Evolutionary conservation across 37 sponge, comb jelly and placozoan genomes (phyloP).

Genomic region (Petrosia ficiformis): DNA sequence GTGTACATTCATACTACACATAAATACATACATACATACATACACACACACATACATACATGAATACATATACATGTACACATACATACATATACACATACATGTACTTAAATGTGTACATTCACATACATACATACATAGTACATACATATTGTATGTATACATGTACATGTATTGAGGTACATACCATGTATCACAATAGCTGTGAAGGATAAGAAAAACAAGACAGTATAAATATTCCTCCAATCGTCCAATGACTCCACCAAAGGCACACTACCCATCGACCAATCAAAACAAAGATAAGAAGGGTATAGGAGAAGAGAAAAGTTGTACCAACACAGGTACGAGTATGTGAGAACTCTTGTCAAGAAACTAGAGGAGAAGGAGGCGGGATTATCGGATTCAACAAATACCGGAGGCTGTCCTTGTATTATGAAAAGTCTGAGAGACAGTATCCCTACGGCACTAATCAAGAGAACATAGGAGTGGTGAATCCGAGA

Average conservation of each 20-base stretch:
- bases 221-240: constrained; percentile 33
- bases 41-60: too few species aligned
- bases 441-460: constrained; percentile 35
- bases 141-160: too few species aligned
- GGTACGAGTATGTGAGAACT: constrained; percentile 71
- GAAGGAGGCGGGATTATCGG: constrained; percentile 90
- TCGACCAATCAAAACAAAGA: constrained; percentile 94
- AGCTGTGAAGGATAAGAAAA: constrained; percentile 1
- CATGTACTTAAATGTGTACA: too few species aligned
- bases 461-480: constrained; percentile 10
- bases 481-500: too few species aligned
- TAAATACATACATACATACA: too few species aligned
- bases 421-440: constrained; percentile 43
- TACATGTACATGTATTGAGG: too few species aligned
- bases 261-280: constrained; percentile 79
- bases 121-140: too few species aligned
- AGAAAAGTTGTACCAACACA: constrained; percentile 67
- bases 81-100: too few species aligned
- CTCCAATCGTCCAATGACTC: constrained; percentile 42
- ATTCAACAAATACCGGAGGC: constrained; percentile 59
- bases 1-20: too few species aligned
- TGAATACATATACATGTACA: too few species aligned
- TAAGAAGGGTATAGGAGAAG: constrained; percentile 71
- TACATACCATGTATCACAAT: too few species aligned
- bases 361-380: constrained; percentile 42